Evolutionary conservation across 2,113 vertebrate species (phyloP), one percentile per base, ranked within the genome.

Genomic region (Phaetusa simplex): DNA sequence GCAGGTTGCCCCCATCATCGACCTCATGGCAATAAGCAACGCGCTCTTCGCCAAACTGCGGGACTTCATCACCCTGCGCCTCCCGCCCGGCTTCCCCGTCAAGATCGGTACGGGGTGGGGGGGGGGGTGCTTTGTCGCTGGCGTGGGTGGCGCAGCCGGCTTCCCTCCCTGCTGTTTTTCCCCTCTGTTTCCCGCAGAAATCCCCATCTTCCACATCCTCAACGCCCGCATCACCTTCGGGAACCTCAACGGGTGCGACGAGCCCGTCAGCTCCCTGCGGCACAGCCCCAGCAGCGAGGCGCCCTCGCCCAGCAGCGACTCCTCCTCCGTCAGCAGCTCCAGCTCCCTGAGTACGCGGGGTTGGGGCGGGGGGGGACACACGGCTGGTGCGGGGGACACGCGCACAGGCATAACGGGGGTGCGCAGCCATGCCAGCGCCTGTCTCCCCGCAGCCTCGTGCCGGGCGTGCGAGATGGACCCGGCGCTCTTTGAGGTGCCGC

Each of bases 1-100:
- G 94, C 99, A 99, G 98, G 99, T 99, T 88, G 99, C 98, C 73
- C 99, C 99, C 86, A 99, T 99, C 98, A 99, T 99, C 15, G 99
- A 99, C 97, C 99, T 99, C 97, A 99, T 99, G 99, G 99, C 99
- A 36, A 99, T 99, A 97, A 99, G 99, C 95, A 99, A 99, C 19
- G 98, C 99, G 11, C 98, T 99, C 70, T 99, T 99, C 47, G 99
- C 99, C 92, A 99, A 99, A 94, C 98, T 99, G 94, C 98, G 99
- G 49, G 99, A 99, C 97, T 99, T 99, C 98, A 99, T 99, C 98
- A 99, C 98, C 14, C 98, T 99, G 88, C 99, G 99, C 88, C 98
- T 99, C 93, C 99, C 99, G 2, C 99, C 99, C 5, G 99, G 99
- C 81, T 99, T 99, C 96, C 99, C 99, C 0, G 98, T 99, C 94